Evolutionary conservation across 2,888 invertebrate species (phyloP).

Genomic region (Cacoxenus indagator): DNA sequence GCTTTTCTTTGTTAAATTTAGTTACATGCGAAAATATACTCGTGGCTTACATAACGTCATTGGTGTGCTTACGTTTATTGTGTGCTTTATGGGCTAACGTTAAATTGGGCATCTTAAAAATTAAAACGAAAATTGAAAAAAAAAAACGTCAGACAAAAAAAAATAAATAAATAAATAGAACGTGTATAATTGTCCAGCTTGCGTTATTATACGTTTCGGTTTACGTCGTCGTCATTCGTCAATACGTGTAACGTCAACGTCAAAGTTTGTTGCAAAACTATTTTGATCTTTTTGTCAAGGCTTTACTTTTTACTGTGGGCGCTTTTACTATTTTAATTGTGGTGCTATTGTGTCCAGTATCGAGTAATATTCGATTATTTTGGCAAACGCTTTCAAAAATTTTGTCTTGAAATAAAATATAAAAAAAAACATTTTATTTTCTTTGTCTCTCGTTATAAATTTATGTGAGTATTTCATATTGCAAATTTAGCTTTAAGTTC

Average conservation of each 20-base stretch:
- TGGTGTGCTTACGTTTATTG: constrained; percentile 44
- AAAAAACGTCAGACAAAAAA: too few species aligned
- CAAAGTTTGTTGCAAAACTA: not conserved
- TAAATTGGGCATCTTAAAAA: not conserved
- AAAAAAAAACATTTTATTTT: constrained; percentile 29
- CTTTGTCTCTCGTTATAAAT: constrained; percentile 49
- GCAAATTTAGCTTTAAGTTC: constrained; percentile 26
- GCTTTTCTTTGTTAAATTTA: constrained; percentile 28
- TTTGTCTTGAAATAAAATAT: constrained; percentile 11
- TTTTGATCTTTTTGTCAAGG: constrained; percentile 3
- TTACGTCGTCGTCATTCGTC: constrained; percentile 7
- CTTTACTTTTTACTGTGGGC: constrained; percentile 12
- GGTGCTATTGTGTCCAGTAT: constrained; percentile 3
- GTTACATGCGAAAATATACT: too few species aligned
- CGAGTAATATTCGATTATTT: not conserved
- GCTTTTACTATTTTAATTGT: not conserved
- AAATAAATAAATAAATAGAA: not conserved
- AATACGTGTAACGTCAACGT: not conserved
- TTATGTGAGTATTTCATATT: constrained; percentile 51
- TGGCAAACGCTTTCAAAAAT: not conserved
- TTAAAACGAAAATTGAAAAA: not conserved
- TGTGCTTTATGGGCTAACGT: constrained; percentile 21
- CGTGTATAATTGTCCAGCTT: not conserved
- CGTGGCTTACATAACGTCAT: constrained; percentile 41
- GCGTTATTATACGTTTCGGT: constrained; percentile 13